Percentiles rank a stretch among this genome's conserved stretches.
Evolutionary conservation across 2,888 invertebrate genomes (phyloP).

Genomic region (Platypus cylindrus): DNA sequence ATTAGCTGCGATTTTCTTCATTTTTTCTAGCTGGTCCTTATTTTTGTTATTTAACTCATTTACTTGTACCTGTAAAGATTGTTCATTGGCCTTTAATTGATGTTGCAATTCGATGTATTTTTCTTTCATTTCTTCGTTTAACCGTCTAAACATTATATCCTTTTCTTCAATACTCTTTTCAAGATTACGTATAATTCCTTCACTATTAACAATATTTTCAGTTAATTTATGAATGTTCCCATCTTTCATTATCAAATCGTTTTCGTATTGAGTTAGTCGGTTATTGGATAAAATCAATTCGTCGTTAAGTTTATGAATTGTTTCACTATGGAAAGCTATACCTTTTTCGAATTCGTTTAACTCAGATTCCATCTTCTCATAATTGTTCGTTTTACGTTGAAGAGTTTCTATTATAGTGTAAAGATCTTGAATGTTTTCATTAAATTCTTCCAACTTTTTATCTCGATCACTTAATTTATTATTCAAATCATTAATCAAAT

Average conservation of each 20-base stretch:
- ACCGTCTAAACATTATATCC: slow-evolving; percentile 30
- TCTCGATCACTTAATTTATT: slow-evolving; percentile 24
- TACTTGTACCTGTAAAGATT: slow-evolving; percentile 30
- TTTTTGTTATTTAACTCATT: slow-evolving; percentile 46
- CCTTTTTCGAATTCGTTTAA: slow-evolving; percentile 44
- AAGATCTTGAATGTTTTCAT: slow-evolving; percentile 39
- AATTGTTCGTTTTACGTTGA: slow-evolving; percentile 35
- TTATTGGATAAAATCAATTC: slow-evolving; percentile 42
- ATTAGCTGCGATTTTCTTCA: slow-evolving; percentile 65
- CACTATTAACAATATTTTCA: slow-evolving; percentile 28
- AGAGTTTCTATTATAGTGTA: slow-evolving; percentile 39
- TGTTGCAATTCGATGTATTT: slow-evolving; percentile 30
- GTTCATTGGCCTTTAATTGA: slow-evolving; percentile 28
- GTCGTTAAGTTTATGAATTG: slow-evolving; percentile 46
- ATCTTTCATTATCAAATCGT: slow-evolving; percentile 34
- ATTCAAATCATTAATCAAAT: slow-evolving; percentile 25
- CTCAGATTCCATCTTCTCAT: slow-evolving; percentile 42
- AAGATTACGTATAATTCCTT: slow-evolving; percentile 31
- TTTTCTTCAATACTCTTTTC: slow-evolving; percentile 35
- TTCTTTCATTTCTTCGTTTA: slow-evolving; percentile 31
- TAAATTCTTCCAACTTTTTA: slow-evolving; percentile 28
- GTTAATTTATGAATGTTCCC: slow-evolving; percentile 36
- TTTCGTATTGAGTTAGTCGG: slow-evolving; percentile 34
- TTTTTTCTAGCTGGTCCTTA: slow-evolving; percentile 59
- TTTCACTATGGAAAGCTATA: slow-evolving; percentile 41